Conservation (phyloP, 2,888 invertebrate genomes). For the Leptinotarsa peninsularis region DNA sequence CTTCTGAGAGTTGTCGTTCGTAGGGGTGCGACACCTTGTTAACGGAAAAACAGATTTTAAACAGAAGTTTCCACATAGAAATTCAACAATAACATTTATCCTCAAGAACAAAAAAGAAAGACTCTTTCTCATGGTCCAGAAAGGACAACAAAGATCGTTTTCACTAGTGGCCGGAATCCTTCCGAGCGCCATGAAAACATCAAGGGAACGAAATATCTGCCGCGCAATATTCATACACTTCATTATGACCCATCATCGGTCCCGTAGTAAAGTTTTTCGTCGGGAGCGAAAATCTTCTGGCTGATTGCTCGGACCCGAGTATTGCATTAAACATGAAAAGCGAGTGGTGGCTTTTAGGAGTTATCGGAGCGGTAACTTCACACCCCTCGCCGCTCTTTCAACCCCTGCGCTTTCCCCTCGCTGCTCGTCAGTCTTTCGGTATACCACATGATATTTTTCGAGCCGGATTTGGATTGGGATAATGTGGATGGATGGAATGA, state of each 20-base stretch:
- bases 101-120: too few relatives aligned
- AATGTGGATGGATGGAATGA: neutral
- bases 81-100: too few relatives aligned
- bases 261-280: slow-evolving; percentile 8
- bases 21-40: too few relatives aligned
- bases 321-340: slow-evolving; percentile 66
- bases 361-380: slow-evolving; percentile 61
- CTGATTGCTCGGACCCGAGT: slow-evolving; percentile 57
- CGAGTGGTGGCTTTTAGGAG: slow-evolving; percentile 61
- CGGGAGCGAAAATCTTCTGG: slow-evolving; percentile 53
- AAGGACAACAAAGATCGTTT: neutral
- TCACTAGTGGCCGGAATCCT: neutral
- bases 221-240: slow-evolving; percentile 14
- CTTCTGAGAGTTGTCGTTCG: too few relatives aligned
- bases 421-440: slow-evolving; percentile 17
- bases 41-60: too few relatives aligned
- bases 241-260: slow-evolving; percentile 5
- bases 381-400: slow-evolving; percentile 45
- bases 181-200: neutral
- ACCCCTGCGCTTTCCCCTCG: neutral
- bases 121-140: too few relatives aligned
- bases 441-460: neutral
- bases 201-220: neutral
- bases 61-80: too few relatives aligned
- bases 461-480: neutral